Evolutionary conservation across 2,888 invertebrate genomes (phyloP).

Genomic region (Eupithecia abbreviata): DNA sequence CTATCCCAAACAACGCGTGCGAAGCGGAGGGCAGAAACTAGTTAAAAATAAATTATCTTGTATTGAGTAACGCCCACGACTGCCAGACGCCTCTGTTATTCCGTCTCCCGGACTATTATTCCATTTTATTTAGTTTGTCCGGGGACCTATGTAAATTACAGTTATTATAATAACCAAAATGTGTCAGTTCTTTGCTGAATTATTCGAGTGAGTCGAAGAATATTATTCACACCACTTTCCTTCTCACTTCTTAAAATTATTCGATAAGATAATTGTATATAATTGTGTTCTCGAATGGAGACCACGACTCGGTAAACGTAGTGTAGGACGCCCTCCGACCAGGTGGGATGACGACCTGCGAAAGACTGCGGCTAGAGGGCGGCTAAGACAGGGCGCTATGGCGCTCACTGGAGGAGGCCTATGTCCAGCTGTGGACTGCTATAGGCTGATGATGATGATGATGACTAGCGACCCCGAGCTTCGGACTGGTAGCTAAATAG

Average conservation of each 20-base stretch:
- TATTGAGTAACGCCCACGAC: conserved; percentile 28
- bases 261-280: neutral
- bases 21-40: neutral
- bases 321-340: too few species aligned
- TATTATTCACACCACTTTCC: neutral
- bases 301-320: too few species aligned
- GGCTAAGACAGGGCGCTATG: too few species aligned
- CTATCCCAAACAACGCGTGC: neutral
- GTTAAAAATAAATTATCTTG: conserved; percentile 36
- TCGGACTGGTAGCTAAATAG: too few species aligned
- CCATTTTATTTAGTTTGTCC: conserved; percentile 4
- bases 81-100: neutral
- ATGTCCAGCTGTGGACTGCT: too few species aligned
- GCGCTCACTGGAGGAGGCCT: too few species aligned
- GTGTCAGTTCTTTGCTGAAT: neutral
- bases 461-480: too few species aligned
- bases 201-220: neutral
- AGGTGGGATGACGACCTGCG: too few species aligned
- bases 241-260: neutral
- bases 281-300: too few species aligned
- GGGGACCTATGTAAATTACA: neutral
- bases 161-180: neutral
- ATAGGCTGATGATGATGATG: too few species aligned
- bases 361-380: too few species aligned
- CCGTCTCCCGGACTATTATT: neutral